Evolutionary conservation across 2,797 vertebrate species (phyloP).

Genomic region (Gambelia wislizenii): DNA sequence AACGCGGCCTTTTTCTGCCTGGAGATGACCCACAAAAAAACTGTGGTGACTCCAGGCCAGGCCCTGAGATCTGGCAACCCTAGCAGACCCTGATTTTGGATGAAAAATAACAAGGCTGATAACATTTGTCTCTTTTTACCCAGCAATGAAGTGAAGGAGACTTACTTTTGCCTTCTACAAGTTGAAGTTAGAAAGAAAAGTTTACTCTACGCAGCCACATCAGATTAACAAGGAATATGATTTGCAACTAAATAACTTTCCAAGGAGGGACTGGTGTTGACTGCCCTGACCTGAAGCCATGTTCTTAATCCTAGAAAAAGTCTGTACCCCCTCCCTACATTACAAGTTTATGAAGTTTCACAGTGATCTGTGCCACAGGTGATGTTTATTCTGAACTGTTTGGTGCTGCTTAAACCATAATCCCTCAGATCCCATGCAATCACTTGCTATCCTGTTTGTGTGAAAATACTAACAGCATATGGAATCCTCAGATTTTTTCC

Average conservation of each 20-base stretch:
- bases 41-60: too few species aligned
- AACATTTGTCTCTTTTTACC: neutral
- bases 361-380: constrained; percentile 20
- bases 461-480: neutral
- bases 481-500: neutral
- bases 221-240: neutral
- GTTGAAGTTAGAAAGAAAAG: neutral
- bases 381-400: constrained; percentile 55
- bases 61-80: too few species aligned
- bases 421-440: constrained; percentile 18
- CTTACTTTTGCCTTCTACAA: neutral
- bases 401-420: constrained; percentile 37
- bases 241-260: constrained; percentile 36
- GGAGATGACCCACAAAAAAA: too few species aligned
- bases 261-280: neutral
- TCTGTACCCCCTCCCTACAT: neutral
- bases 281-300: constrained; percentile 1
- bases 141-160: neutral
- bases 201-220: neutral
- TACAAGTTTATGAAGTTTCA: constrained; percentile 52
- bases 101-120: neutral
- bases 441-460: constrained; percentile 2
- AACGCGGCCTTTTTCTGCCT: too few species aligned
- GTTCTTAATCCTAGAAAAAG: neutral
- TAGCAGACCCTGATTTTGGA: neutral